phyloP scores from a whole-genome alignment of 2,113 vertebrate genomes.

The Solea senegalensis region DNA sequence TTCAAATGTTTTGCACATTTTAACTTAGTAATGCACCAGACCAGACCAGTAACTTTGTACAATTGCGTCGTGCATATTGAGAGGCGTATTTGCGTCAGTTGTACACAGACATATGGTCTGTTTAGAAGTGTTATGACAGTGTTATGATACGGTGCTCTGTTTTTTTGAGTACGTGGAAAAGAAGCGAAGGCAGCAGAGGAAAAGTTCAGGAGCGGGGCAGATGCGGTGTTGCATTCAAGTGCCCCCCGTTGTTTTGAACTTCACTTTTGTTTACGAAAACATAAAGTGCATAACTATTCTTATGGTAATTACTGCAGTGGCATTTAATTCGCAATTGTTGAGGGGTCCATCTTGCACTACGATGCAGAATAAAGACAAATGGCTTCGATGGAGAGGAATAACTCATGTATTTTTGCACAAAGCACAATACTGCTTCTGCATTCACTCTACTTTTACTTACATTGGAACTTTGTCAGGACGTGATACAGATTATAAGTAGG shows the following conservation, averaged over 20 bases:
- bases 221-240: constrained; percentile 41
- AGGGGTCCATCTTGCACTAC: not conserved
- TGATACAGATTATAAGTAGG: too few relatives aligned
- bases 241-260: not conserved
- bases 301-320: not conserved
- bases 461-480: too few relatives aligned
- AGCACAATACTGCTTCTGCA: too few relatives aligned
- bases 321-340: not conserved
- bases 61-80: too few relatives aligned
- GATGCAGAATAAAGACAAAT: not conserved
- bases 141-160: constrained; percentile 16
- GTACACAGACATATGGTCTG: not conserved
- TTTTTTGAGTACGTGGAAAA: constrained; percentile 23
- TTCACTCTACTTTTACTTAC: too few relatives aligned
- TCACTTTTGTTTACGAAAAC: not conserved
- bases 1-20: too few relatives aligned
- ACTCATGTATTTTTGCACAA: too few relatives aligned
- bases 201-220: constrained; percentile 75
- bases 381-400: too few relatives aligned
- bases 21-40: too few relatives aligned
- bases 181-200: not conserved
- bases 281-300: not conserved
- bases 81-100: not conserved
- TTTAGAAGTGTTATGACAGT: not conserved
- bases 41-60: too few relatives aligned